Evolutionary conservation across 2,113 vertebrate species (phyloP).

Genomic region (Grantiella picta): DNA sequence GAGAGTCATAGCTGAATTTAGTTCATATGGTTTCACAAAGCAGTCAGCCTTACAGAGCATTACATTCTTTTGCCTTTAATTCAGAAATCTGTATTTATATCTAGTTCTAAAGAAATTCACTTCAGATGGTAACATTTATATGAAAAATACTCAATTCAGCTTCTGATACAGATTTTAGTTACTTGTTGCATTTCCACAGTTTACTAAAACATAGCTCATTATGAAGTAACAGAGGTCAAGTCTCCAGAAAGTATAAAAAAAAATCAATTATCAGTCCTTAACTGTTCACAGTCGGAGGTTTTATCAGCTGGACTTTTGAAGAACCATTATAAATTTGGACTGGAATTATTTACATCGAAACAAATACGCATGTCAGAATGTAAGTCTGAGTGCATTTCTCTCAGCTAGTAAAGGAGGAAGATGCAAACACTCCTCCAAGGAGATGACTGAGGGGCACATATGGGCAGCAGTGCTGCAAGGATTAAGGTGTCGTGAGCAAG

Average conservation of each 20-base stretch:
- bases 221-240: neutral
- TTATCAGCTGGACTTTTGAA: neutral
- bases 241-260: neutral
- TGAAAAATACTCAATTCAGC: neutral
- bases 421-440: neutral
- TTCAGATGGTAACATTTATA: neutral
- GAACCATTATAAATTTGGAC: neutral
- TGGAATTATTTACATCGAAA: neutral
- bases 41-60: neutral
- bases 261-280: neutral
- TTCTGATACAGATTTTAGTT: neutral
- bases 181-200: neutral
- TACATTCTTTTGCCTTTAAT: neutral
- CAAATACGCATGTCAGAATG: neutral
- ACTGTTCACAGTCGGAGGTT: neutral
- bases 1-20: neutral
- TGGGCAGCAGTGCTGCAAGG: neutral
- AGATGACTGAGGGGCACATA: accelerated
- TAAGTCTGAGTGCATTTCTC: neutral
- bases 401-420: neutral
- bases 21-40: neutral
- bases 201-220: neutral
- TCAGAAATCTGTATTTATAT: neutral
- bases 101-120: neutral
- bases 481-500: neutral